Evolutionary conservation across 2,113 vertebrate species (phyloP).

Genomic region (Peromyscus leucopus): DNA sequence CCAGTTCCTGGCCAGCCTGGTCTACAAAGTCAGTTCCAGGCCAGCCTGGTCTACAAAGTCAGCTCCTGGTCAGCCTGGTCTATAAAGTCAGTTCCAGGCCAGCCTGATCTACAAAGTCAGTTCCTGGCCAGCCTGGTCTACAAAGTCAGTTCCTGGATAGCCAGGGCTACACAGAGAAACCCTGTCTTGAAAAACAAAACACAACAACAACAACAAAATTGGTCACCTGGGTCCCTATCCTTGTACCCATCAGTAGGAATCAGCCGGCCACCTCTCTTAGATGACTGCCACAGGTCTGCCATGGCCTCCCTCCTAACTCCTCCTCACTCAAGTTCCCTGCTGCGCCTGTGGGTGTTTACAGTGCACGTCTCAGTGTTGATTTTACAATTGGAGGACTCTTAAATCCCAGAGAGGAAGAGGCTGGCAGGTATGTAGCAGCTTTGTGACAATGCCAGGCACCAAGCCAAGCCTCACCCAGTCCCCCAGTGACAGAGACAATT

Average conservation of each 20-base stretch:
- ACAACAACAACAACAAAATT: not conserved
- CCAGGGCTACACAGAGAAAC: not conserved
- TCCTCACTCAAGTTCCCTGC: not conserved
- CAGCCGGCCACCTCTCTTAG: not conserved
- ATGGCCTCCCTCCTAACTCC: not conserved
- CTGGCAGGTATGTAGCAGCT: not conserved
- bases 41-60: not conserved
- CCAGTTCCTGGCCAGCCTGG: not conserved
- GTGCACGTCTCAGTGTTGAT: not conserved
- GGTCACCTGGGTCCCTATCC: not conserved
- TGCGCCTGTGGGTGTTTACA: not conserved
- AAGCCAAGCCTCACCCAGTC: not conserved
- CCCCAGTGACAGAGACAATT: not conserved
- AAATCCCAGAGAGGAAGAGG: not conserved
- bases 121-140: not conserved
- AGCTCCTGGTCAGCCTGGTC: not conserved
- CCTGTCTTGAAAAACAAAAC: not conserved
- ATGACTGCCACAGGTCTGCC: not conserved
- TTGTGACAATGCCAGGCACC: slow-evolving; percentile 32
- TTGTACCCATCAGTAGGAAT: not conserved
- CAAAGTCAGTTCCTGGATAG: not conserved
- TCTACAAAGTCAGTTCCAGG: not conserved
- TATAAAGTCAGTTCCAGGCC: not conserved
- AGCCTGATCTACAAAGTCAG: not conserved
- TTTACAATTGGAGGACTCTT: slow-evolving; percentile 26